Evolutionary conservation across 2,888 invertebrate species (phyloP), one percentile per base, ranked within the genome.

Genomic region (Leptogaster cylindrica): DNA sequence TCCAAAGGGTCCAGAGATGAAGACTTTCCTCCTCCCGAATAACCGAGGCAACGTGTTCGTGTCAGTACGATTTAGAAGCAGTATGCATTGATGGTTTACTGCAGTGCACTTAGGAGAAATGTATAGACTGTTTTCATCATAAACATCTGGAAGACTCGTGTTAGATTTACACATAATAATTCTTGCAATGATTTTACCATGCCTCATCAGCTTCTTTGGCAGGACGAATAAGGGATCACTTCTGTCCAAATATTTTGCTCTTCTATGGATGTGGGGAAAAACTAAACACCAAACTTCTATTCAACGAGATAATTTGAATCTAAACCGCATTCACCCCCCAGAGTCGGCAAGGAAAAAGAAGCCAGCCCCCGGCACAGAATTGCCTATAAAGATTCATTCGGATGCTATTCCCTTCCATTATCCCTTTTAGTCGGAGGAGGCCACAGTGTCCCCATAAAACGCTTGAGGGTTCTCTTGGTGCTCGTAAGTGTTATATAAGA

Each of bases 391-490:
- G 52, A 52, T 52, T 52, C 52, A 52, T 52, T 52, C 52, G 28
- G 52, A 52, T 52, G 52, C 52, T 52, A 52, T 52, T 52, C 52
- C 52, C 52, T 52, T 52, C 52, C 52, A 52, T 52, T 52, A 52
- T 52, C 52, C 52, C 52, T 52, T 52, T 52, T 52, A 52, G 52
- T 52, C 33, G 52, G 52, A 68, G 55, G 44, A 65, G 52, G 41
- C 64, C 68, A 68, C 48, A 68, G 68, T 68, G 63, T 65, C 64
- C 68, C 55, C 68, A 48, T 68, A 65, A 68, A 68, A 68, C 51
- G 68, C 64, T 65, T 68, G 65, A 68, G 68, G 64, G 65, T 68
- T 65, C 68, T 68, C 65, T 44, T 46, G 68, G 55, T 64, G 48
- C 68, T 68, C 65, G 27, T 64, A 55, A 64, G 68, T 68, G 55